phyloP scores from a whole-genome alignment of 1,140 invertebrate species.

The Drosophila burlai region DNA sequence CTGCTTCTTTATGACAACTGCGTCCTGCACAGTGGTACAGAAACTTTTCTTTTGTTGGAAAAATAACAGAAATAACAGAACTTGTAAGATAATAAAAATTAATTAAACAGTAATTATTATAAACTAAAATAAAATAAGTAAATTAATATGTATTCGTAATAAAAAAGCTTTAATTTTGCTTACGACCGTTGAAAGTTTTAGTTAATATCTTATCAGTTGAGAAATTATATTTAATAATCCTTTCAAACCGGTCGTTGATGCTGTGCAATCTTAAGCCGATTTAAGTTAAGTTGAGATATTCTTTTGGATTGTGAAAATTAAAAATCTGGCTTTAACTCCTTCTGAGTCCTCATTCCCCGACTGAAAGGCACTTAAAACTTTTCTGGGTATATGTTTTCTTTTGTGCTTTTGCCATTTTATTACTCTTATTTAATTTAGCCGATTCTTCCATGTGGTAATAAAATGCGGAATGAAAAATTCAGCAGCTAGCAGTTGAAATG shows the following conservation, averaged over 20 bases:
- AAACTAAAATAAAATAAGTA: not conserved
- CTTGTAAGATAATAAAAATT: too few species aligned
- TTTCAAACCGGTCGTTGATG: too few species aligned
- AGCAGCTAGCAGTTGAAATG: conserved; percentile 15
- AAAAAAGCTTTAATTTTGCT: not conserved
- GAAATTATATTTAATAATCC: not conserved
- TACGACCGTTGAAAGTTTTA: too few species aligned
- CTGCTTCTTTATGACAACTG: conserved; percentile 34
- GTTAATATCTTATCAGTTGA: too few species aligned
- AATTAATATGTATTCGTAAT: not conserved
- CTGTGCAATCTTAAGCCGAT: not conserved
- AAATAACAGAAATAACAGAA: too few species aligned
- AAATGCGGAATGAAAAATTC: conserved; percentile 75
- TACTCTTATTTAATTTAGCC: conserved; percentile 81
- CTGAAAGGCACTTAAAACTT: conserved; percentile 60
- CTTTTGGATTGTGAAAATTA: conserved; percentile 63
- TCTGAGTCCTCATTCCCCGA: not conserved
- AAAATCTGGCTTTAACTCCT: conserved; percentile 45
- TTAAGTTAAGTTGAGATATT: conserved; percentile 22
- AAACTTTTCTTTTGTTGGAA: not conserved
- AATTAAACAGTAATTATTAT: not conserved
- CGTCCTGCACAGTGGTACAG: too few species aligned
- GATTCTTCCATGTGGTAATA: conserved; percentile 59
- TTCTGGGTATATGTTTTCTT: conserved; percentile 34
- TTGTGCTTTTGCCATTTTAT: conserved; percentile 66